A percentile compares a stretch with the other conserved stretches of the same genome.
Evolutionary conservation across 2,888 invertebrate genomes (phyloP).

Genomic region (Gnatocerus cornutus): DNA sequence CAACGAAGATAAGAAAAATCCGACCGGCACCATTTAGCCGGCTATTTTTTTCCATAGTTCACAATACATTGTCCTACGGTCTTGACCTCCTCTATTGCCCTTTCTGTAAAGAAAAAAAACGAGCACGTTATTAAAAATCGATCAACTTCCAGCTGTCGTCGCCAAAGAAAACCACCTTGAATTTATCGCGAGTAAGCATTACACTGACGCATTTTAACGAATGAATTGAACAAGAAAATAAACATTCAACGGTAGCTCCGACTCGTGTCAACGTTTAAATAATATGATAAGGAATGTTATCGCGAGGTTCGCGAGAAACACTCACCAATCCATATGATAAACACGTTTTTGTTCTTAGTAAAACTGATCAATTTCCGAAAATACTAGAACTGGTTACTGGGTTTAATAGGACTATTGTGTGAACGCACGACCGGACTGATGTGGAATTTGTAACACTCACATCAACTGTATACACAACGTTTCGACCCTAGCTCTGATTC

Average conservation of each 20-base stretch:
- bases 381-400: no score
- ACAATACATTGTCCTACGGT: conserved; percentile 54
- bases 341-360: not conserved
- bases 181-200: conserved; percentile 11
- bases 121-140: conserved; percentile 25
- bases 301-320: conserved; percentile 4
- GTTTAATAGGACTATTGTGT: no score
- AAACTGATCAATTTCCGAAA: not conserved
- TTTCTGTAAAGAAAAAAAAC: conserved; percentile 23
- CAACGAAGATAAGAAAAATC: conserved; percentile 50
- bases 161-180: conserved; percentile 36
- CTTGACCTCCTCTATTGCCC: conserved; percentile 44
- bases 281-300: conserved; percentile 7
- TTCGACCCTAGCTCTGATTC: conserved; percentile 21
- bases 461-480: not conserved
- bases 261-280: conserved; percentile 6
- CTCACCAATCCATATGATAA: conserved; percentile 36
- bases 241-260: conserved; percentile 8
- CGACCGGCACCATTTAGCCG: conserved; percentile 63
- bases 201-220: conserved; percentile 3
- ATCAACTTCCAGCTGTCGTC: conserved; percentile 14
- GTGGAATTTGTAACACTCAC: conserved; percentile 12
- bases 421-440: conserved; percentile 3
- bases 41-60: conserved; percentile 64
- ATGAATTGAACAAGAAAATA: conserved; percentile 13